Percentiles rank a stretch among this genome's conserved stretches.
phyloP scores from a whole-genome alignment of 2,888 invertebrate species.

The Brachycybe producta region DNA sequence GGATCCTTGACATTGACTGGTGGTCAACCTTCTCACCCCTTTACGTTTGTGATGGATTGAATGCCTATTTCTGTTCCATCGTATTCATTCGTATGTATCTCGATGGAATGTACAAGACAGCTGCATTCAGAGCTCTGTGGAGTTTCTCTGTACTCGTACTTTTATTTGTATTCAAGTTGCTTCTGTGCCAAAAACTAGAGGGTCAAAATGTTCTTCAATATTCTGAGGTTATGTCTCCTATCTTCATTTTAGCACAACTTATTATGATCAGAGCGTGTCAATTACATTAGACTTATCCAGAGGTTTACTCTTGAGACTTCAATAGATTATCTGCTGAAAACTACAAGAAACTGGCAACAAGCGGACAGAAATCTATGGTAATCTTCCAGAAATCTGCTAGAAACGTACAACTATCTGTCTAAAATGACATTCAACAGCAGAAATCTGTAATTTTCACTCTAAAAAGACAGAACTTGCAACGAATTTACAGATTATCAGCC shows the following conservation, averaged over 20 bases:
- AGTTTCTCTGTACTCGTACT: slow-evolving; percentile 68
- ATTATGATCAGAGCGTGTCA: slow-evolving; percentile 88
- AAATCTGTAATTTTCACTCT: too few relatives aligned
- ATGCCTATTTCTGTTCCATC: slow-evolving; percentile 88
- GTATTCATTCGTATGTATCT: slow-evolving; percentile 84
- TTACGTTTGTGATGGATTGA: slow-evolving; percentile 81
- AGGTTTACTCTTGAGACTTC: too few relatives aligned
- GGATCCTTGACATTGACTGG: slow-evolving; percentile 52
- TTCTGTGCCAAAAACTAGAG: slow-evolving; percentile 73
- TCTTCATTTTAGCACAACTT: slow-evolving; percentile 77
- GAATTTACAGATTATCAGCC: too few relatives aligned
- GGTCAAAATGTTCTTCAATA: slow-evolving; percentile 69
- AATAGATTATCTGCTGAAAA: too few relatives aligned
- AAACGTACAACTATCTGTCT: too few relatives aligned
- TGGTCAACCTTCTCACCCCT: slow-evolving; percentile 82
- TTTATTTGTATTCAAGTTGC: slow-evolving; percentile 78
- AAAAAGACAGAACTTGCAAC: too few relatives aligned
- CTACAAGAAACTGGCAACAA: too few relatives aligned
- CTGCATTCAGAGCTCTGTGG: slow-evolving; percentile 65
- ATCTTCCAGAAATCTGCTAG: too few relatives aligned
- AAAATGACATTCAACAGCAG: too few relatives aligned
- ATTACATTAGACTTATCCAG: slow-evolving; percentile 55
- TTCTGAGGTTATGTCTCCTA: slow-evolving; percentile 81
- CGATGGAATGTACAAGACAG: slow-evolving; percentile 52
- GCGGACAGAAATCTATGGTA: too few relatives aligned